These are phyloP conservation scores for Apotomis turbidana DNA, from an alignment of 2,888 invertebrate species.

Conservation along the genomic window DNA sequence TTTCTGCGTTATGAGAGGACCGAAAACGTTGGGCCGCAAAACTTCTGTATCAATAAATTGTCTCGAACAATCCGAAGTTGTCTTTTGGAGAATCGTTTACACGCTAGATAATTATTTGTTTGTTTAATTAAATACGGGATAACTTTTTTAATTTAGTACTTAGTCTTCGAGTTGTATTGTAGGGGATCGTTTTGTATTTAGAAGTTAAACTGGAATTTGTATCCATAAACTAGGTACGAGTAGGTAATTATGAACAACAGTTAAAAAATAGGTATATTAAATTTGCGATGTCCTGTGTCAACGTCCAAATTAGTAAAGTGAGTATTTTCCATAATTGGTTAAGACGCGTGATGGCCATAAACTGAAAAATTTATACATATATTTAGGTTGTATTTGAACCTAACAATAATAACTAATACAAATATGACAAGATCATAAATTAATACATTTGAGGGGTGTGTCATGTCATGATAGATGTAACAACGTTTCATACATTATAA, in stretches of 20 bases:
- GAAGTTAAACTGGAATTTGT: constrained; percentile 1
- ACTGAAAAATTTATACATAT: no score
- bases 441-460: no score
- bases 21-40: constrained; percentile 39
- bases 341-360: neutral
- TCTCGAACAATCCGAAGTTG: constrained; percentile 39
- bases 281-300: neutral
- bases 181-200: constrained; percentile 21
- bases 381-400: no score
- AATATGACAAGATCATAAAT: no score
- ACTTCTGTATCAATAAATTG: constrained; percentile 44
- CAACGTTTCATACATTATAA: no score
- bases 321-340: neutral
- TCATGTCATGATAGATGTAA: no score
- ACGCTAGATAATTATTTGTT: constrained; percentile 42
- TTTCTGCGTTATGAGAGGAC: constrained; percentile 34
- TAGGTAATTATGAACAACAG: neutral
- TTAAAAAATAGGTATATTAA: neutral
- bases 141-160: constrained; percentile 41
- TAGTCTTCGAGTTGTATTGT: constrained; percentile 8
- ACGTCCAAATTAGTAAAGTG: neutral
- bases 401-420: no score
- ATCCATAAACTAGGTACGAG: neutral
- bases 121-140: constrained; percentile 38
- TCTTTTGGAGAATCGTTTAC: constrained; percentile 39